Evolutionary conservation across 1,140 invertebrate species (phyloP).

Genomic region (Eumaeus atala): DNA sequence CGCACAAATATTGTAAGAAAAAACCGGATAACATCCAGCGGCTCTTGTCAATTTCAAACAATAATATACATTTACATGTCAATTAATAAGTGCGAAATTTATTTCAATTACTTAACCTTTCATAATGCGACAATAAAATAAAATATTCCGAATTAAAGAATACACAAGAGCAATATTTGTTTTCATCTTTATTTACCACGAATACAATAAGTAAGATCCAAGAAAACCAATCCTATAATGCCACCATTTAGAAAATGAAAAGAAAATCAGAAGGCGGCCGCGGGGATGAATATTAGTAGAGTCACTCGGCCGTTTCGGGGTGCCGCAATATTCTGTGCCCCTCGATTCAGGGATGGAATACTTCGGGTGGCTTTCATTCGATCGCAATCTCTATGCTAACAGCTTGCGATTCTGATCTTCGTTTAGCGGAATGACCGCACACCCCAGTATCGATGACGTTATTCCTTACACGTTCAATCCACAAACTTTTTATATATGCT

Average conservation of each 20-base stretch:
- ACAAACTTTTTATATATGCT: conserved; percentile 68
- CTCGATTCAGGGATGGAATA: conserved; percentile 67
- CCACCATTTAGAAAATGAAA: conserved; percentile 24
- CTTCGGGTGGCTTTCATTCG: conserved; percentile 66
- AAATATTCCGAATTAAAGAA: no score
- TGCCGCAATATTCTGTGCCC: conserved; percentile 61
- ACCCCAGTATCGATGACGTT: conserved; percentile 59
- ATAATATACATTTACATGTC: no score
- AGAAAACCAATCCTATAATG: conserved; percentile 14
- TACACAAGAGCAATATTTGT: no score
- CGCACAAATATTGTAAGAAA: no score
- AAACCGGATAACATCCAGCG: no score
- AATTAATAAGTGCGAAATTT: no score
- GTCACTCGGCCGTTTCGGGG: conserved; percentile 55
- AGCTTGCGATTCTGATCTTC: conserved; percentile 73
- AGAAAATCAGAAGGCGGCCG: conserved; percentile 47
- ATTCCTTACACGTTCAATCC: conserved; percentile 70
- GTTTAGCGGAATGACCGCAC: conserved; percentile 73
- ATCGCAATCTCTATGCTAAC: conserved; percentile 74
- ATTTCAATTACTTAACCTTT: no score
- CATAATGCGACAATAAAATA: no score
- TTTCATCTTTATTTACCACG: not conserved
- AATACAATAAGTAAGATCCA: conserved; percentile 10
- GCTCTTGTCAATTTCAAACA: no score
- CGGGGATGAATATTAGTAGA: conserved; percentile 55